These are phyloP conservation scores for Lithosia quadra DNA, from an alignment of 2,888 invertebrate genomes.

Conservation along the genomic window DNA sequence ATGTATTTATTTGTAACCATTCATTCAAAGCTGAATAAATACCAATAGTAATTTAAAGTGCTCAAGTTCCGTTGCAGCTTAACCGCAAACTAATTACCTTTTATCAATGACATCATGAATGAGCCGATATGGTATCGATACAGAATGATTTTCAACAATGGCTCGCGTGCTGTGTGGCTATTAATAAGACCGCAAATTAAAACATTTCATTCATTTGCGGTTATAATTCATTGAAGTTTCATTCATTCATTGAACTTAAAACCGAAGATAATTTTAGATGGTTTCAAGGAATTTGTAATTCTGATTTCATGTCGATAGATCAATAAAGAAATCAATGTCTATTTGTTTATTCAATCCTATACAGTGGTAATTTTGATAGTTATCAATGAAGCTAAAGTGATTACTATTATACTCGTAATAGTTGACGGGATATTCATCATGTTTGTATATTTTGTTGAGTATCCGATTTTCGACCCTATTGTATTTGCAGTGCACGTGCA, in stretches of 20 bases:
- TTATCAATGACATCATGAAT: slow-evolving; percentile 44
- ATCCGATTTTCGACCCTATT: too few species aligned
- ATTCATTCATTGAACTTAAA: slow-evolving; percentile 23
- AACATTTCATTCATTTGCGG: slow-evolving; percentile 41
- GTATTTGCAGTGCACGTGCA: too few species aligned
- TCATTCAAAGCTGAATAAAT: neutral
- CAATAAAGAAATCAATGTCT: neutral
- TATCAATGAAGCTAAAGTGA: neutral
- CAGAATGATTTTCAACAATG: slow-evolving; percentile 44
- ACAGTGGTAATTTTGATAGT: neutral
- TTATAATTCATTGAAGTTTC: slow-evolving; percentile 27
- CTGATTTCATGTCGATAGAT: neutral
- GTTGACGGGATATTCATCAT: too few species aligned
- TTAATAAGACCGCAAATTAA: slow-evolving; percentile 33
- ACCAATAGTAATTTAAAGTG: neutral
- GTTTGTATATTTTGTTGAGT: too few species aligned
- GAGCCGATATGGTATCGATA: slow-evolving; percentile 46
- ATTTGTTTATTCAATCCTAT: neutral
- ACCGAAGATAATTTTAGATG: slow-evolving; percentile 21
- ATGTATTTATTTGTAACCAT: neutral
- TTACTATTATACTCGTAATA: too few species aligned
- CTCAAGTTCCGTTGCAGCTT: slow-evolving; percentile 6
- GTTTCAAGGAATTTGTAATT: slow-evolving; percentile 9
- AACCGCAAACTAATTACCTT: slow-evolving; percentile 42
- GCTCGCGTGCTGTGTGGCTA: slow-evolving; percentile 57